Conservation (phyloP, 2,888 invertebrate genomes). For the Tortrix viridana region DNA sequence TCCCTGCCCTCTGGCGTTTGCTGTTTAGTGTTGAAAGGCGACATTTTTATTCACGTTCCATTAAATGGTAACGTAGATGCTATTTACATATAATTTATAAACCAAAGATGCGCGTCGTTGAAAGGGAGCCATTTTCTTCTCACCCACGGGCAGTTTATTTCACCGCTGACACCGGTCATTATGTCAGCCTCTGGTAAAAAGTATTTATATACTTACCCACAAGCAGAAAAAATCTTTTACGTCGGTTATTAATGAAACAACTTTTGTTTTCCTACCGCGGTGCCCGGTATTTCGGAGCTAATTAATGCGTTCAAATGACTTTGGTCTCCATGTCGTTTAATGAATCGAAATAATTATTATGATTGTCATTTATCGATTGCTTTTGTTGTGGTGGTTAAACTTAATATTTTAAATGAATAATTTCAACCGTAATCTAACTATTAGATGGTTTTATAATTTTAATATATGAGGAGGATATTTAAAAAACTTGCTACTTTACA, state of each 20-base stretch:
- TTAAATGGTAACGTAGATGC: conserved; percentile 46
- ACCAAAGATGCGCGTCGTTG: conserved; percentile 57
- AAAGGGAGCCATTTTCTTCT: conserved; percentile 64
- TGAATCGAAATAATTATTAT: conserved; percentile 23
- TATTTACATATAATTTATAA: conserved; percentile 66
- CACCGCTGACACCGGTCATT: conserved; percentile 68
- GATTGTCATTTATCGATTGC: not conserved
- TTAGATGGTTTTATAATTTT: no score
- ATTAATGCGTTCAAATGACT: conserved; percentile 27
- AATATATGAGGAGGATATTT: no score
- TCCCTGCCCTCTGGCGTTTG: not conserved
- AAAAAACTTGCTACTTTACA: no score
- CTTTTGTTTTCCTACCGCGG: conserved; percentile 18
- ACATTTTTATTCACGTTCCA: conserved; percentile 28
- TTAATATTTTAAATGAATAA: not conserved
- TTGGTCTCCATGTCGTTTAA: conserved; percentile 19
- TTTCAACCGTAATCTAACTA: no score
- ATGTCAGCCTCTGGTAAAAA: conserved; percentile 56
- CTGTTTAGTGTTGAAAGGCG: conserved; percentile 19
- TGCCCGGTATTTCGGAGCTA: conserved; percentile 1
- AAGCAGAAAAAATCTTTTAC: conserved; percentile 34
- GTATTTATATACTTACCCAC: conserved; percentile 46
- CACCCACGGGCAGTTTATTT: conserved; percentile 65
- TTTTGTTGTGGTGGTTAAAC: conserved; percentile 5
- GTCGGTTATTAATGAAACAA: conserved; percentile 35